These are phyloP conservation scores for Lophura nycthemera DNA, from an alignment of 2,113 vertebrate species.

Conservation along the genomic window DNA sequence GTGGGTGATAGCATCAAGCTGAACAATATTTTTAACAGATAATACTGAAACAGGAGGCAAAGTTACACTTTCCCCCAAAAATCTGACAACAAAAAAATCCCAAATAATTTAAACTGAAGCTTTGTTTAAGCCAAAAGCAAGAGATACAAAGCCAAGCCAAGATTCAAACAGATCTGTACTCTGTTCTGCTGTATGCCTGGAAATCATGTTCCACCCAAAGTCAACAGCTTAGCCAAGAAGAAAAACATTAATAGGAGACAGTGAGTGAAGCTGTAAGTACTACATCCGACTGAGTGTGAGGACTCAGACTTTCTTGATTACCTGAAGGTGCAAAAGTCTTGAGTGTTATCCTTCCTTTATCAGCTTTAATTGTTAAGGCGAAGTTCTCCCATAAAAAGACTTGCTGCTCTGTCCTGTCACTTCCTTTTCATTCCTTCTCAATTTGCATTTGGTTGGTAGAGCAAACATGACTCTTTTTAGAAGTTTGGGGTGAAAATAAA, in stretches of 20 bases:
- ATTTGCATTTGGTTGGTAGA: not conserved
- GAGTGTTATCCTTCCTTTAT: not conserved
- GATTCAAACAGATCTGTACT: not conserved
- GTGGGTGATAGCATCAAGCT: slow-evolving; percentile 62
- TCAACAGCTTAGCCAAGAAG: not conserved
- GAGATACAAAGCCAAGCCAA: not conserved
- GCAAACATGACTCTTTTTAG: not conserved
- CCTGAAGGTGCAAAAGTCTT: not conserved
- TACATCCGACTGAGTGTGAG: not conserved
- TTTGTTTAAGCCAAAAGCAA: not conserved
- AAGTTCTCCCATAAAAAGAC: not conserved
- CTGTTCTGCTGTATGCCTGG: slow-evolving; percentile 1
- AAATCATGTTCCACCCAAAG: slow-evolving; percentile 4
- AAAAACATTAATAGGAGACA: not conserved
- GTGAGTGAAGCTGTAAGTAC: not conserved
- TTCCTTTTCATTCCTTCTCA: not conserved
- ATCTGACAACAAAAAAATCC: not conserved
- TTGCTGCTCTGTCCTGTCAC: rapidly evolving
- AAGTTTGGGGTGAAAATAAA: not conserved
- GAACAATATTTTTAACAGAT: slow-evolving; percentile 43
- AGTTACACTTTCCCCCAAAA: not conserved
- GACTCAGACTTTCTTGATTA: not conserved
- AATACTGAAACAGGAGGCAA: slow-evolving; percentile 11
- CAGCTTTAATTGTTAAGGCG: not conserved
- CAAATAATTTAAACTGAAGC: slow-evolving; percentile 20